Evolutionary conservation across 2,797 vertebrate genomes (phyloP).

Genomic region (Thunnus albacares): DNA sequence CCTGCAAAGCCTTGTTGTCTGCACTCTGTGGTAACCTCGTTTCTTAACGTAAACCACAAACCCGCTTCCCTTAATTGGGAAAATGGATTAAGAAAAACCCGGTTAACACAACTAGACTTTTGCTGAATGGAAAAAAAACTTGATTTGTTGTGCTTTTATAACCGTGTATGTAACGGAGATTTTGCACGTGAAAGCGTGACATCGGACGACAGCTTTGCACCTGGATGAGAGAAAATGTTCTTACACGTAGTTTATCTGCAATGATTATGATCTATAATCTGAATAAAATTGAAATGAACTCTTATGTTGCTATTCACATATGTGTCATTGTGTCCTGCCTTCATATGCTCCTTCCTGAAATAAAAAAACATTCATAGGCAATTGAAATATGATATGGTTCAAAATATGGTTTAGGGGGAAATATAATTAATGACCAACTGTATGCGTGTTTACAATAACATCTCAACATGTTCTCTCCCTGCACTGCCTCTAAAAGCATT

Average conservation of each 20-base stretch:
- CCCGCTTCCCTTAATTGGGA: slow-evolving; percentile 10
- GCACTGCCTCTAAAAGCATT: not conserved
- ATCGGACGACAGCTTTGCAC: too few relatives aligned
- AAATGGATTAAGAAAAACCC: slow-evolving; percentile 59
- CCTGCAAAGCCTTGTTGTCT: not conserved
- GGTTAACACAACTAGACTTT: slow-evolving; percentile 33
- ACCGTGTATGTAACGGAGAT: not conserved
- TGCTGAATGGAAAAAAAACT: not conserved
- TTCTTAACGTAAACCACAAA: slow-evolving; percentile 34
- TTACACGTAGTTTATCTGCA: too few relatives aligned
- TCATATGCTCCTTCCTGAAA: too few relatives aligned
- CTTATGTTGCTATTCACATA: too few relatives aligned
- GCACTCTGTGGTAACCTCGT: slow-evolving; percentile 49
- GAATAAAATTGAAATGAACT: not conserved
- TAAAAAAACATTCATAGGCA: too few relatives aligned
- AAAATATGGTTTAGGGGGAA: too few relatives aligned
- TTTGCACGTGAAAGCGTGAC: not conserved
- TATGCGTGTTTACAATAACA: not conserved
- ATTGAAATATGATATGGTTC: too few relatives aligned
- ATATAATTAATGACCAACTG: not conserved
- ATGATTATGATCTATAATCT: too few relatives aligned
- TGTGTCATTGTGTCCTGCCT: too few relatives aligned
- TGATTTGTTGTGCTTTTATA: not conserved
- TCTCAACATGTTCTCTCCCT: not conserved
- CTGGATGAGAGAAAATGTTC: too few relatives aligned